Conservation (phyloP, 2,113 vertebrate species). For the Panthera leo region DNA sequence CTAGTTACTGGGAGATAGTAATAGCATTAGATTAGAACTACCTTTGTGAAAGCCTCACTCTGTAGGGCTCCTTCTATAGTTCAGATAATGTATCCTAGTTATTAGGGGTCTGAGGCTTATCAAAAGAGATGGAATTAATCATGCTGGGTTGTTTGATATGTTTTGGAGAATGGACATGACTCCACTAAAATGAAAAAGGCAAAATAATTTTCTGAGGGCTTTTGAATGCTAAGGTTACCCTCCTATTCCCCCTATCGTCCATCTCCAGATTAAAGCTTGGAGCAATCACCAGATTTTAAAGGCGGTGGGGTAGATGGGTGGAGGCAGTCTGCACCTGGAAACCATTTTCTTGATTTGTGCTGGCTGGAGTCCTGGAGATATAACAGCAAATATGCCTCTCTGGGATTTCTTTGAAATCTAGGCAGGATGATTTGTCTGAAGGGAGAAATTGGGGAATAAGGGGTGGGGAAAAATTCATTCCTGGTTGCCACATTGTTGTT, state of each 20-base stretch:
- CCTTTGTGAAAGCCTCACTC: constrained; percentile 59
- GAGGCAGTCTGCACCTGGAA: constrained; percentile 76
- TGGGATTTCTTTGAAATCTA: constrained; percentile 77
- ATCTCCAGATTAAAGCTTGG: constrained; percentile 54
- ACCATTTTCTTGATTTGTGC: constrained; percentile 79
- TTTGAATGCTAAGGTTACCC: constrained; percentile 60
- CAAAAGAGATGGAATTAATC: constrained; percentile 71
- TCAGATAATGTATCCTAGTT: constrained; percentile 57
- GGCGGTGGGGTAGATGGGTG: neutral
- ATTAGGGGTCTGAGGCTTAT: constrained; percentile 60
- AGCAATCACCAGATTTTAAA: constrained; percentile 60
- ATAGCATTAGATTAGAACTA: constrained; percentile 61
- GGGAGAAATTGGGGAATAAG: neutral
- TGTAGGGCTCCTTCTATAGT: constrained; percentile 45
- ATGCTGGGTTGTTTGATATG: constrained; percentile 55
- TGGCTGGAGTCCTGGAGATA: constrained; percentile 72
- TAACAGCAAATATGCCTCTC: constrained; percentile 60
- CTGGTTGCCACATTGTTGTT: constrained; percentile 52
- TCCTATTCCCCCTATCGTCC: constrained; percentile 54
- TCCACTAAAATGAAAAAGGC: constrained; percentile 58
- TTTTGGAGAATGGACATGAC: constrained; percentile 61
- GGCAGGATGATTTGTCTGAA: constrained; percentile 69
- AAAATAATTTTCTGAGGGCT: constrained; percentile 68
- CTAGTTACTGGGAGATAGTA: constrained; percentile 62
- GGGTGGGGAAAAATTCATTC: constrained; percentile 50